Percentiles rank a stretch among this genome's conserved stretches.
Evolutionary conservation across 2,113 vertebrate genomes (phyloP).

Genomic region (Mellivora capensis): DNA sequence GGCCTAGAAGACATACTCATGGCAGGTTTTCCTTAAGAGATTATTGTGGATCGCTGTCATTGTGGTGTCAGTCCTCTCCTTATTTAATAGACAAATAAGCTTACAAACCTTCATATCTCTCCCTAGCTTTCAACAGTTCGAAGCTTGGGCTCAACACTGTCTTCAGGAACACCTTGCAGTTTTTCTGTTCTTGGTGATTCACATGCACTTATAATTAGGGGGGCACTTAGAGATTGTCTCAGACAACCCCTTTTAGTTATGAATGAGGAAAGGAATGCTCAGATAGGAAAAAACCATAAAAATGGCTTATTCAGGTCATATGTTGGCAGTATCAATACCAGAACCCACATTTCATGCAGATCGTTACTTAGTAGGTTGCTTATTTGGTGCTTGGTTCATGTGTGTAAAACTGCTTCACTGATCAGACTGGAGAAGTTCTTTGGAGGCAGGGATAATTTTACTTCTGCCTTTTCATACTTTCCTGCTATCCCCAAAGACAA

Average conservation of each 20-base stretch:
- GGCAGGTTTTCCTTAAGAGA: background rate
- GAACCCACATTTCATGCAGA: background rate
- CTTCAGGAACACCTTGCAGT: conserved; percentile 2
- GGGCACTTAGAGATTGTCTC: background rate
- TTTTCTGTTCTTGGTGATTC: background rate
- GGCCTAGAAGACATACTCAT: background rate
- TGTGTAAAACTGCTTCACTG: background rate
- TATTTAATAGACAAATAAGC: background rate
- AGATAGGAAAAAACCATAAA: conserved; percentile 10
- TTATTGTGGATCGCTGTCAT: background rate
- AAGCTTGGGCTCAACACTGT: background rate
- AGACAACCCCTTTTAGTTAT: conserved; percentile 25
- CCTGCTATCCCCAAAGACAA: background rate
- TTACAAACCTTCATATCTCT: background rate
- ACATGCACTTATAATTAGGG: conserved; percentile 24
- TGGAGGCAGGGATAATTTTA: background rate
- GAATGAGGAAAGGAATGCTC: background rate
- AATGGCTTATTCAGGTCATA: background rate
- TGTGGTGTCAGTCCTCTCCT: background rate
- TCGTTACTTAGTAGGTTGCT: conserved; percentile 11
- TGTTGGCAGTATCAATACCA: background rate
- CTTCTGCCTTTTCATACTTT: background rate
- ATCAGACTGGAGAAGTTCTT: background rate
- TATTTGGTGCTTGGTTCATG: conserved; percentile 19
- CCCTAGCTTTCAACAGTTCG: background rate